phyloP scores from a whole-genome alignment of 1,140 invertebrate genomes.

The Macrostomum lignano region DNA sequence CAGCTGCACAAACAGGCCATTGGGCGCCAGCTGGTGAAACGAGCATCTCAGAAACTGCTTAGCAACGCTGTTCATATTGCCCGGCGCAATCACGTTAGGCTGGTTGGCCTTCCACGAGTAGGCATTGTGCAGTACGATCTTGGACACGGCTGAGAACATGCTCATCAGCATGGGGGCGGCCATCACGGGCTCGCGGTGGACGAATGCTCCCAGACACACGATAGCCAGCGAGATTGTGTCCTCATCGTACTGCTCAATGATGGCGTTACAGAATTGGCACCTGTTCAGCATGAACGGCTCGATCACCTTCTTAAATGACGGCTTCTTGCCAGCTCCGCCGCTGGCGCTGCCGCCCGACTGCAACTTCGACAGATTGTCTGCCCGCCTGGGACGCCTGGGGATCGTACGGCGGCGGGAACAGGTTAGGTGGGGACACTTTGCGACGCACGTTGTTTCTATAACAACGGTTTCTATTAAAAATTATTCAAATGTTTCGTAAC shows the following conservation, averaged over 20 bases:
- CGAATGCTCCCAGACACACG: slow-evolving; percentile 67
- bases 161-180: slow-evolving; percentile 69
- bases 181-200: slow-evolving; percentile 66
- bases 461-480: no score
- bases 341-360: background rate
- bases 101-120: slow-evolving; percentile 7
- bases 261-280: slow-evolving; percentile 33
- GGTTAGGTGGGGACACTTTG: no score
- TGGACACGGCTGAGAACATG: slow-evolving; percentile 52
- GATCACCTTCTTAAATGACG: slow-evolving; percentile 4
- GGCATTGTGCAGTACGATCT: slow-evolving; percentile 31
- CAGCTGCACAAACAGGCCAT: slow-evolving; percentile 77
- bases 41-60: slow-evolving; percentile 83
- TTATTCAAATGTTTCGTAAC: no score
- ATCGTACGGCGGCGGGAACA: no score
- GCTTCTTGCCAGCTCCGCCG: slow-evolving; percentile 5
- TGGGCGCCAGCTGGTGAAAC: slow-evolving; percentile 71
- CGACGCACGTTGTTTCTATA: no score
- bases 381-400: no score
- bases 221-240: slow-evolving; percentile 80
- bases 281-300: no score
- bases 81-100: slow-evolving; percentile 17
- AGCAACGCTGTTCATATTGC: slow-evolving; percentile 43
- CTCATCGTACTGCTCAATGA: slow-evolving; percentile 71
- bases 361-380: background rate